Evolutionary conservation across 2,797 vertebrate species (phyloP).

Genomic region (Myotis findleyi): DNA sequence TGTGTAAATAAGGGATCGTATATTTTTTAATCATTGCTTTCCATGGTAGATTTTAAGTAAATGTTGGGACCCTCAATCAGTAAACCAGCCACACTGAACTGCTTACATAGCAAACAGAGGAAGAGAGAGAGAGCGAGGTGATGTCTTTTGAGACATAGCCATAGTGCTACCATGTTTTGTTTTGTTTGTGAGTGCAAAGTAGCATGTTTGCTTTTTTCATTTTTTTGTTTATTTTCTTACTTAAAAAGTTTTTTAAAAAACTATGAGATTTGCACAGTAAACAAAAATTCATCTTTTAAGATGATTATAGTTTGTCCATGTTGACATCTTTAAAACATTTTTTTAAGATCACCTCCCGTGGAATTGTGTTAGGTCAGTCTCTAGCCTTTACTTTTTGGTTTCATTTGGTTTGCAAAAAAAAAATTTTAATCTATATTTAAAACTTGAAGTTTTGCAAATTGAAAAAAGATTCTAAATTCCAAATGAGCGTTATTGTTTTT

Average conservation of each 20-base stretch:
- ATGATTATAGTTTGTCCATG: not conserved
- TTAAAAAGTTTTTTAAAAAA: not conserved
- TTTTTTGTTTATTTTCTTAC: not conserved
- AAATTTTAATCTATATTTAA: not conserved
- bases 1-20: not conserved
- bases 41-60: not conserved
- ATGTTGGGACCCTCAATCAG: not conserved
- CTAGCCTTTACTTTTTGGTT: not conserved
- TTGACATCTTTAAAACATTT: not conserved
- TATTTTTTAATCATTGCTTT: not conserved
- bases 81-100: not conserved
- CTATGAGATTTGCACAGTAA: not conserved
- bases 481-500: not conserved
- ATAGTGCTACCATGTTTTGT: not conserved
- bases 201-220: not conserved
- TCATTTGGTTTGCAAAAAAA: slow-evolving; percentile 25
- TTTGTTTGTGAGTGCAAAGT: not conserved
- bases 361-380: slow-evolving; percentile 26
- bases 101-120: not conserved
- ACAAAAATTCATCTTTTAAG: not conserved
- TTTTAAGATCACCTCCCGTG: not conserved
- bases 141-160: not conserved
- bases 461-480: not conserved
- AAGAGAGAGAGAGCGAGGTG: not conserved
- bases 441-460: slow-evolving; percentile 18